Base-by-base conservation (phyloP, 2,888 invertebrate species). In the Drosophila pullipes region DNA sequence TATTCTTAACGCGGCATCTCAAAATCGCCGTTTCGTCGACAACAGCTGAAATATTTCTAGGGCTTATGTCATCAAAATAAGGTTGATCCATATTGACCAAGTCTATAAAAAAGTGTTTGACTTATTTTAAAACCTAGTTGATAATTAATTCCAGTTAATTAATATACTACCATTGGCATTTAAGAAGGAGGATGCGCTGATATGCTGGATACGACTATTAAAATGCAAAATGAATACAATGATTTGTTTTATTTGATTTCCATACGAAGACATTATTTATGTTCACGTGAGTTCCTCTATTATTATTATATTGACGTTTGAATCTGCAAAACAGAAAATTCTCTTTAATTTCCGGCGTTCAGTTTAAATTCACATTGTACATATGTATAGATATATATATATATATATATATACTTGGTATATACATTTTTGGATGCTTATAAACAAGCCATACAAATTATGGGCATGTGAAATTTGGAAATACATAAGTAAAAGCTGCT, bases 11-110 rank as follows among this genome's bases (percentile, higher is more conserved):
- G 65, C 97, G 95, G 93, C 97, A 97, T 91, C 96, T 95, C 81
- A 97, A 94, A 83, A 96, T 94, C 28, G 97, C 96, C 4, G 96
- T 95, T 93, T 97, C 97, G 4, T 97, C 97, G 41, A 97, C 97
- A 64, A 97, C 96, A 22, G 97, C 96, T 2, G 97, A 96, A 78
- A 97, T 96, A 94, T 97, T 97, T 77, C 97, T 94, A 0, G 97
- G 96, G 7, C 96, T 96, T 75, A 97, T 95, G 93, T 97, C 97
- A 92, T 97, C 97, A 93, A 97, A 97, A 93, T 96, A 97, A 6
- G 97, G 97, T 89, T 96, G 96, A 61, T 94, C 94, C 28, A 82
- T 71, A 63, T 86, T 89, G 18, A 83, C 74, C 22, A 82, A 63
- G 31, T 85, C 87, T 87, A 33, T 9, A 70, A 57, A 44, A 22